These are phyloP conservation scores for Syngnathus typhle DNA, from an alignment of 2,113 vertebrate genomes.

Conservation along the genomic window DNA sequence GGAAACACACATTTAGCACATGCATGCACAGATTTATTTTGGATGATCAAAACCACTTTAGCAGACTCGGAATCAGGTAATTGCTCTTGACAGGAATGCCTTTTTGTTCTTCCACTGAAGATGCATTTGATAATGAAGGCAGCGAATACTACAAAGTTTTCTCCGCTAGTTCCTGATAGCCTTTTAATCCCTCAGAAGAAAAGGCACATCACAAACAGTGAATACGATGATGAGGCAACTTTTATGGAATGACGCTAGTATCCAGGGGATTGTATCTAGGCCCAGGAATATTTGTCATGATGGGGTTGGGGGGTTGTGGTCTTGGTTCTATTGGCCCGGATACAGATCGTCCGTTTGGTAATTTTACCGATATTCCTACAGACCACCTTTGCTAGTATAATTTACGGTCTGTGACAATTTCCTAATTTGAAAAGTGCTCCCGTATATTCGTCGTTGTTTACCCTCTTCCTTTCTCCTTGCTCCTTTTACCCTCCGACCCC, in stretches of 20 bases:
- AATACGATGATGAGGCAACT: neutral
- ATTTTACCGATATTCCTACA: too few relatives aligned
- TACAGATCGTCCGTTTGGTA: too few relatives aligned
- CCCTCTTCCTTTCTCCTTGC: conserved; percentile 7
- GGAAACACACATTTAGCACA: conserved; percentile 8
- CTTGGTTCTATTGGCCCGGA: too few relatives aligned
- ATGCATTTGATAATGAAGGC: conserved; percentile 30
- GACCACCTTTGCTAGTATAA: too few relatives aligned
- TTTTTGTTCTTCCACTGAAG: conserved; percentile 23
- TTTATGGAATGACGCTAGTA: neutral
- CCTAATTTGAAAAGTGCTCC: neutral
- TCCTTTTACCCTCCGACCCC: conserved; percentile 20
- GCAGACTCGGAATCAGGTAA: conserved; percentile 11
- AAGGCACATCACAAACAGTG: neutral
- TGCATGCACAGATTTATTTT: conserved; percentile 3
- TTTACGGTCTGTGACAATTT: neutral
- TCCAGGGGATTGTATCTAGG: neutral
- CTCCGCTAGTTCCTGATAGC: conserved; percentile 43
- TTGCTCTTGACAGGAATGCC: conserved; percentile 24
- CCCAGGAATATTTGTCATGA: too few relatives aligned
- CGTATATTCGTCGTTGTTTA: neutral
- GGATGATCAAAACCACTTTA: conserved; percentile 15
- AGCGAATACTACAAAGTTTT: conserved; percentile 26
- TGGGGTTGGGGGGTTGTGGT: too few relatives aligned
- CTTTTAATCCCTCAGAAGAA: conserved; percentile 29